Conservation (phyloP, 2,888 invertebrate genomes). For the Polydrusus tereticollis region DNA sequence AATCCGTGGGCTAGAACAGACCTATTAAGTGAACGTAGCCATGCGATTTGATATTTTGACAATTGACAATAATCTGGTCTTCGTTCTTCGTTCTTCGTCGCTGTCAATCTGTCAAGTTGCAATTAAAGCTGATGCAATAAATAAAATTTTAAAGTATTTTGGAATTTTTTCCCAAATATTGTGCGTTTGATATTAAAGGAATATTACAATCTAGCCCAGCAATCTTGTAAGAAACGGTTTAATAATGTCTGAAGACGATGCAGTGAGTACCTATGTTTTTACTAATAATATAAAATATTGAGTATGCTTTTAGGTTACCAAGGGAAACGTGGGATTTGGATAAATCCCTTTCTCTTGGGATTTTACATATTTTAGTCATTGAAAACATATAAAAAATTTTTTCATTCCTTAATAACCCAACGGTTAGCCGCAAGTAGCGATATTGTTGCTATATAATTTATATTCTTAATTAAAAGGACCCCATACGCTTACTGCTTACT, state of each 20-base stretch:
- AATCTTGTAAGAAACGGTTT: neutral
- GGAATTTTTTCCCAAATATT: neutral
- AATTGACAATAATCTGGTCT: too few relatives aligned
- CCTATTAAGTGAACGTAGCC: too few relatives aligned
- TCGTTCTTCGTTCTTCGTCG: too few relatives aligned
- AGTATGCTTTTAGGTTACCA: slow-evolving; percentile 2
- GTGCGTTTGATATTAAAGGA: neutral
- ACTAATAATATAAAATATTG: neutral
- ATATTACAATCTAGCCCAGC: neutral
- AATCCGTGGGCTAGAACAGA: too few relatives aligned
- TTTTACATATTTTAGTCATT: neutral
- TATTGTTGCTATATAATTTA: too few relatives aligned
- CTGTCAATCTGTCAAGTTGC: too few relatives aligned
- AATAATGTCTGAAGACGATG: slow-evolving; percentile 70
- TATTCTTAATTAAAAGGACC: too few relatives aligned
- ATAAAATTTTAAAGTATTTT: slow-evolving; percentile 30
- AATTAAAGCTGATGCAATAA: slow-evolving; percentile 55
- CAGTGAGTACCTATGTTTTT: slow-evolving; percentile 65
- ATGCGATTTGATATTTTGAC: too few relatives aligned
- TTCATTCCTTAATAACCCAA: too few relatives aligned
- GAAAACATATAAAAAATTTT: too few relatives aligned
- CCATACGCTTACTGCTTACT: too few relatives aligned
- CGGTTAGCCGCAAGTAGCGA: too few relatives aligned
- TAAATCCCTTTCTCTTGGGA: neutral
- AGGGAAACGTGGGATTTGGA: slow-evolving; percentile 3